Percentiles rank a stretch among this genome's conserved stretches.
phyloP scores from a whole-genome alignment of 2,113 vertebrate genomes.

The Brevimyrus niger region DNA sequence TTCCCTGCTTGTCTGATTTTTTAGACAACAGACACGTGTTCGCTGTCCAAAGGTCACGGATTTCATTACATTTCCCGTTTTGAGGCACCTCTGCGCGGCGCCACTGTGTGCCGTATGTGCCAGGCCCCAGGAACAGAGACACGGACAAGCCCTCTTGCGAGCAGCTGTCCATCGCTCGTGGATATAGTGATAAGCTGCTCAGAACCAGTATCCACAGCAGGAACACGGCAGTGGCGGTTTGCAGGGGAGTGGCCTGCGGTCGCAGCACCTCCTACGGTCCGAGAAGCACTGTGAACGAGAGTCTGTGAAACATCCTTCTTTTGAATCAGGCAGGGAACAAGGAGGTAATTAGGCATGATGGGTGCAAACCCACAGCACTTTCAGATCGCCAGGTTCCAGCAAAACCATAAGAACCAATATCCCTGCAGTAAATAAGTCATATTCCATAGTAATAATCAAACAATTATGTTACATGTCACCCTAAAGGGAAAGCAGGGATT shows the following conservation, averaged over 20 bases:
- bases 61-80: background rate
- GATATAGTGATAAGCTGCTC: background rate
- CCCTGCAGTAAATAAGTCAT: background rate
- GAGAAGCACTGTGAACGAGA: background rate
- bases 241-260: background rate
- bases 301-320: background rate
- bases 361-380: background rate
- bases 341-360: background rate
- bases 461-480: background rate
- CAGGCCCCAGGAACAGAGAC: background rate
- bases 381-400: background rate
- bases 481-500: background rate
- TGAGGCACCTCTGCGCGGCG: background rate
- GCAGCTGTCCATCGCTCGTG: background rate
- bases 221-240: background rate
- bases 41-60: background rate
- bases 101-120: background rate
- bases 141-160: background rate
- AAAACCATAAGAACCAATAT: background rate
- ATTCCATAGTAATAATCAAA: background rate
- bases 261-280: background rate
- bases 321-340: background rate
- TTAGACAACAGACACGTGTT: background rate
- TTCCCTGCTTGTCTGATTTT: background rate
- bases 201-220: background rate